Conservation (phyloP, 2,113 vertebrate species). For the Pyrgilauda ruficollis region DNA sequence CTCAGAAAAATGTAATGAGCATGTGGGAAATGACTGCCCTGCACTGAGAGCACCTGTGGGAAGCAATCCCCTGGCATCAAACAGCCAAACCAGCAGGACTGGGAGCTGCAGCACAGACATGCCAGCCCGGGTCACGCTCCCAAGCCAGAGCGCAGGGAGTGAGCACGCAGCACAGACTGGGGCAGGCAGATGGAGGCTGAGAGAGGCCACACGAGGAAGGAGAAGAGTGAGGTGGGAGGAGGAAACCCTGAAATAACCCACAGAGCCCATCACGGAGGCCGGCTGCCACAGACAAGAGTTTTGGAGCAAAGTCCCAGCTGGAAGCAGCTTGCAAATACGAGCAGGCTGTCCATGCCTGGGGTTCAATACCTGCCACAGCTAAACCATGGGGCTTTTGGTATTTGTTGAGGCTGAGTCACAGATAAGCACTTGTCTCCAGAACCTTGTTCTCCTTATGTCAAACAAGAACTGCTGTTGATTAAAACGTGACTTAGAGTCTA, state of each 20-base stretch:
- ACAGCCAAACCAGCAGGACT: neutral
- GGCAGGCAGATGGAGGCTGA: neutral
- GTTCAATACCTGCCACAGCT: neutral
- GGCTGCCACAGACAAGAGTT: neutral
- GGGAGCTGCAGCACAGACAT: rapidly evolving
- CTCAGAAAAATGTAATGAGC: neutral
- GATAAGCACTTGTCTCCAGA: neutral
- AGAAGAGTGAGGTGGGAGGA: neutral
- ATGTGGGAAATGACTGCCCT: neutral
- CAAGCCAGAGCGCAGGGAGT: neutral
- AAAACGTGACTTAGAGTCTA: neutral
- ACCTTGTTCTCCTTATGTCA: neutral
- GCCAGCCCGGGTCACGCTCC: rapidly evolving
- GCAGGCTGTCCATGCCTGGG: rapidly evolving
- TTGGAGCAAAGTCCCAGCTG: neutral
- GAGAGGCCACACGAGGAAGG: neutral
- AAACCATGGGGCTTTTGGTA: neutral
- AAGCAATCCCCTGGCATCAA: neutral
- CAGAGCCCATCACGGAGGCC: neutral
- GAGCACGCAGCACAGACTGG: neutral
- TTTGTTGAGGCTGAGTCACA: neutral
- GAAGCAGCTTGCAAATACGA: neutral
- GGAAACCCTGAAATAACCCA: neutral
- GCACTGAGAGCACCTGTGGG: neutral
- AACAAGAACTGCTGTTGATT: neutral